These are phyloP conservation scores for Agonum fuliginosum DNA, from an alignment of 2,888 invertebrate genomes.

Conservation along the genomic window DNA sequence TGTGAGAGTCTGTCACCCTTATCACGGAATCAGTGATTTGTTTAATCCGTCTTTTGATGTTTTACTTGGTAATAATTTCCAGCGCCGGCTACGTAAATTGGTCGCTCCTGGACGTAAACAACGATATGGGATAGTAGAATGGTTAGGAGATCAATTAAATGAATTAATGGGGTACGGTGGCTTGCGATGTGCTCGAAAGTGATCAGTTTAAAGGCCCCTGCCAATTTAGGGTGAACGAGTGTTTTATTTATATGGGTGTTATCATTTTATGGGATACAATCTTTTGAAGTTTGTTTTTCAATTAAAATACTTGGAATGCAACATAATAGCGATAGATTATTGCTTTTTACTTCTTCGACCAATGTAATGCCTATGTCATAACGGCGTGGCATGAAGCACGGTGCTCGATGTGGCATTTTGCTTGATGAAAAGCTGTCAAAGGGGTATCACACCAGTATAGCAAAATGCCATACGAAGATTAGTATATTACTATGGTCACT, in stretches of 20 bases:
- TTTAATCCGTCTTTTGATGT: conserved; percentile 59
- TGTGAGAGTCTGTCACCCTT: conserved; percentile 24
- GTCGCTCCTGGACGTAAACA: conserved; percentile 47
- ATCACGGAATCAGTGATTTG: conserved; percentile 43
- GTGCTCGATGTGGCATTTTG: no score
- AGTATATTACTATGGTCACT: no score
- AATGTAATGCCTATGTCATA: no score
- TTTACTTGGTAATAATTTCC: conserved; percentile 51
- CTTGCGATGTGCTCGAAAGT: conserved; percentile 22
- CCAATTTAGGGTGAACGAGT: conserved; percentile 51
- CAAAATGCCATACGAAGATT: no score
- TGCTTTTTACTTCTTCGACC: no score
- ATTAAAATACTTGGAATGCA: no score
- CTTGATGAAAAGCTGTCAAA: no score
- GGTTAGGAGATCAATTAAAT: conserved; percentile 56
- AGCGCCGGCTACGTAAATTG: conserved; percentile 49
- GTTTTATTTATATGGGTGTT: conserved; percentile 52
- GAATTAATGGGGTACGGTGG: conserved; percentile 47
- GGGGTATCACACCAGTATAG: no score
- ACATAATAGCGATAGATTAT: no score
- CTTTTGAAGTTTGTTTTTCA: no score
- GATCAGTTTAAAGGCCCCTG: conserved; percentile 39
- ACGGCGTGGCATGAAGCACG: no score
- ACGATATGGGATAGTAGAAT: conserved; percentile 38
- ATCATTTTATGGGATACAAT: conserved; percentile 47